Base-by-base conservation (phyloP, 1,140 invertebrate genomes). In the Paralvinella palmiformis region DNA sequence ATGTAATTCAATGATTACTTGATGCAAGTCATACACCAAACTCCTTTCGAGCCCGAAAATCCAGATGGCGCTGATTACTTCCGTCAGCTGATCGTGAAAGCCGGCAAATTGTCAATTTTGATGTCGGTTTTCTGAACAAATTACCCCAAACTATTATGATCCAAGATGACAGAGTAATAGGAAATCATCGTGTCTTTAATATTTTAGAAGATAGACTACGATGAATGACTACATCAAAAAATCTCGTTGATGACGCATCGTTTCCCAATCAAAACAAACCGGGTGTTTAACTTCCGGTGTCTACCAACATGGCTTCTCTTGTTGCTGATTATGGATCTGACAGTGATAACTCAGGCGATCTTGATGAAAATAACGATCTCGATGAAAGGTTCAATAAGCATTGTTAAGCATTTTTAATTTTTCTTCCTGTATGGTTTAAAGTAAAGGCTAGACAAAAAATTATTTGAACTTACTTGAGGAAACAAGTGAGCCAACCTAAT, bases 321-420 rank as follows among this genome's bases (percentile, higher is more conserved):
- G 86, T 87, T 45, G 84, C 86, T 35, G 85, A 86, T 80, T 87
- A 87, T 70, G 83, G 82, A n/a, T 68, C 62, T 36, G 79, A 80
- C 68, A 83, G 81, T 58, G 80, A 80, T 3, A 63, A 63, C 33
- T 75, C 15, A 17, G 27, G 10, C 37, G 37, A 41, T 41, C n/a
- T n/a, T n/a, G n/a, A n/a, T n/a, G n/a, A n/a, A n/a, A n/a, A n/a
- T n/a, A n/a, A n/a, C n/a, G n/a, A n/a, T n/a, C n/a, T 10, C n/a
- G 37, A 41, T 41, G 37, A 41, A 10, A 41, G 37, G 37, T 41
- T 41, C 10, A 10, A 41, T n/a, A 41, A 41, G n/a, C 37, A 41
- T 10, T 41, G n/a, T 41, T 41, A 41, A 10, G n/a, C 37, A 41
- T 41, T 33, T 32, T 32, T 57, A 27, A 13, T 20, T 13, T n/a